Conservation (phyloP, 2,888 invertebrate genomes). For the Arrhopalites spinosus region DNA sequence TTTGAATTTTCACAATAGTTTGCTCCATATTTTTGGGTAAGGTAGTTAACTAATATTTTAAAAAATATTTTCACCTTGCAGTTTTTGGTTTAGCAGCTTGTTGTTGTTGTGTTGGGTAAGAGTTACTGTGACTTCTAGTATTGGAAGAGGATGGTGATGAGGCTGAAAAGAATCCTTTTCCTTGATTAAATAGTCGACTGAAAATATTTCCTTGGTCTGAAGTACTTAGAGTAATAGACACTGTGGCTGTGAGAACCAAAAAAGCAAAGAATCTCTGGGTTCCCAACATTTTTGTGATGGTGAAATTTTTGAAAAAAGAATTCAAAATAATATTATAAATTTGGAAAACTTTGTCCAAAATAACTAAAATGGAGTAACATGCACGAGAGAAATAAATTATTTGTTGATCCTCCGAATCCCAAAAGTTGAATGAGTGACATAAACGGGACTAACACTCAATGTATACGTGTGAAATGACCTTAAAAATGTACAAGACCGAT, state of each 20-base stretch:
- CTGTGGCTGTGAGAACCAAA: conserved; percentile 21
- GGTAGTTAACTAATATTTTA: background rate
- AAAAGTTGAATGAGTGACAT: conserved; percentile 20
- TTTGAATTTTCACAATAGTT: too few species aligned
- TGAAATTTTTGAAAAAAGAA: background rate
- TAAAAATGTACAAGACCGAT: conserved; percentile 27
- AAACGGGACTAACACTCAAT: conserved; percentile 8
- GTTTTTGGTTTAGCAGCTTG: too few species aligned
- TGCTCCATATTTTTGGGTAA: too few species aligned
- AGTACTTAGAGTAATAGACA: conserved; percentile 15
- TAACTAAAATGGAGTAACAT: background rate
- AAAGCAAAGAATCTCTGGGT: conserved; percentile 16
- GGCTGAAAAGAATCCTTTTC: conserved; percentile 19
- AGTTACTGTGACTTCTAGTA: too few species aligned
- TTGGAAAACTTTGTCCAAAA: background rate
- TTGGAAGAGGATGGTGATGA: background rate
- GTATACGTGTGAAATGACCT: conserved; percentile 35
- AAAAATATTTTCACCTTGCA: background rate
- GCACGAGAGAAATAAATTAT: background rate
- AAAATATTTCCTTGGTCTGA: conserved; percentile 17
- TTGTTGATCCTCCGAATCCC: background rate
- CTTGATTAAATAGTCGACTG: conserved; percentile 19
- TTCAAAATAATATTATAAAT: background rate
- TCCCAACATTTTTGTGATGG: conserved; percentile 24
- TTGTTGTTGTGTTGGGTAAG: too few species aligned